phyloP scores from a whole-genome alignment of 2,888 invertebrate genomes.

The Carcina quercana region DNA sequence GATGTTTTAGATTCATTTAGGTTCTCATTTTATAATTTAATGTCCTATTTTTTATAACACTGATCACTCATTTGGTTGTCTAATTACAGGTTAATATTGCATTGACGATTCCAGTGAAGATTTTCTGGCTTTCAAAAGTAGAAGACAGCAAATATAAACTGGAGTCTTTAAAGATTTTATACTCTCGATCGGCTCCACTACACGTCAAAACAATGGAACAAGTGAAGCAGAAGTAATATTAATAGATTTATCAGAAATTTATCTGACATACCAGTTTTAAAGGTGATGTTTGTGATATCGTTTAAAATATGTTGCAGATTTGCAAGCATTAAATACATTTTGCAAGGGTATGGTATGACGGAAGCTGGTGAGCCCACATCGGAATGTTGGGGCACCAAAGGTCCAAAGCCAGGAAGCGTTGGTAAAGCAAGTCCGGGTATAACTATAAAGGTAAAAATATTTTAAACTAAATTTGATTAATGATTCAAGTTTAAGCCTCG shows the following conservation, averaged over 20 bases:
- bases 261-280: neutral
- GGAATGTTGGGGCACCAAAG: slow-evolving; percentile 43
- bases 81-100: slow-evolving; percentile 41
- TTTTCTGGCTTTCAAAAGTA: slow-evolving; percentile 36
- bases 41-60: too few relatives aligned
- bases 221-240: slow-evolving; percentile 39
- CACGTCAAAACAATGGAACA: slow-evolving; percentile 43
- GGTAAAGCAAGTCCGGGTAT: slow-evolving; percentile 48
- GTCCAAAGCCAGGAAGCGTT: slow-evolving; percentile 47
- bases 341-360: slow-evolving; percentile 58
- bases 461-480: neutral
- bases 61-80: too few relatives aligned
- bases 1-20: neutral
- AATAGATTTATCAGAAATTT: neutral
- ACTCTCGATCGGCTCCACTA: slow-evolving; percentile 45
- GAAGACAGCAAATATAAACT: slow-evolving; percentile 30
- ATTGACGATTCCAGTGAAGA: slow-evolving; percentile 37
- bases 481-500: neutral
- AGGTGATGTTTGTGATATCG: neutral
- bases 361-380: slow-evolving; percentile 50
- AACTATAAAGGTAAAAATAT: slow-evolving; percentile 36
- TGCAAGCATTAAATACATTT: slow-evolving; percentile 31
- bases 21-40: too few relatives aligned
- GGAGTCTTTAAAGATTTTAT: slow-evolving; percentile 43
- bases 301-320: slow-evolving; percentile 24